phyloP scores from a whole-genome alignment of 2,113 vertebrate genomes.

The Numida meleagris region DNA sequence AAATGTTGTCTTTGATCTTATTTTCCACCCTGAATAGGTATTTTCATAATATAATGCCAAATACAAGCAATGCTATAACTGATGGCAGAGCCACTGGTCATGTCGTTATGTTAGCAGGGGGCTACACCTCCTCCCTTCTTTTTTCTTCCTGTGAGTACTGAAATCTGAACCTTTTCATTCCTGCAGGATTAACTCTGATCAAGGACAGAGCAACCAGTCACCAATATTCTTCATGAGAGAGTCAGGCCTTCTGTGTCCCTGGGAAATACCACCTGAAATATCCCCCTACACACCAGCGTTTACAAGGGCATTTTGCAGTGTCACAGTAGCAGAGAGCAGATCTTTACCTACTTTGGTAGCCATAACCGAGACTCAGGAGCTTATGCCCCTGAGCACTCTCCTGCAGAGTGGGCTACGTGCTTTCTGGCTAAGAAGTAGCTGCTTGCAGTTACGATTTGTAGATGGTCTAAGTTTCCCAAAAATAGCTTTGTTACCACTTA shows the following conservation, averaged over 20 bases:
- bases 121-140: not conserved
- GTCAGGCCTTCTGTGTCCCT: not conserved
- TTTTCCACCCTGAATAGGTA: slow-evolving; percentile 48
- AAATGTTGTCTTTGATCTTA: slow-evolving; percentile 62
- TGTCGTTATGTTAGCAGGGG: not conserved
- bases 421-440: not conserved
- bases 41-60: slow-evolving; percentile 63
- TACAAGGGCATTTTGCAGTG: not conserved
- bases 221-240: not conserved
- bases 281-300: not conserved
- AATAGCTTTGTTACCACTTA: slow-evolving; percentile 12
- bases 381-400: not conserved
- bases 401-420: not conserved
- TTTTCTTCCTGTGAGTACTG: not conserved
- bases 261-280: slow-evolving; percentile 24
- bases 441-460: slow-evolving; percentile 27
- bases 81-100: slow-evolving; percentile 14
- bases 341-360: slow-evolving; percentile 28
- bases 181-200: slow-evolving; percentile 55
- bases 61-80: not conserved
- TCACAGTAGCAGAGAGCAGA: not conserved
- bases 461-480: not conserved
- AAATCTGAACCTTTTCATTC: slow-evolving; percentile 48
- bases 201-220: slow-evolving; percentile 44
- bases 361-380: not conserved